Evolutionary conservation across 2,888 invertebrate species (phyloP), one percentile per base, ranked within the genome.

Genomic region (Melinaea menophilus): DNA sequence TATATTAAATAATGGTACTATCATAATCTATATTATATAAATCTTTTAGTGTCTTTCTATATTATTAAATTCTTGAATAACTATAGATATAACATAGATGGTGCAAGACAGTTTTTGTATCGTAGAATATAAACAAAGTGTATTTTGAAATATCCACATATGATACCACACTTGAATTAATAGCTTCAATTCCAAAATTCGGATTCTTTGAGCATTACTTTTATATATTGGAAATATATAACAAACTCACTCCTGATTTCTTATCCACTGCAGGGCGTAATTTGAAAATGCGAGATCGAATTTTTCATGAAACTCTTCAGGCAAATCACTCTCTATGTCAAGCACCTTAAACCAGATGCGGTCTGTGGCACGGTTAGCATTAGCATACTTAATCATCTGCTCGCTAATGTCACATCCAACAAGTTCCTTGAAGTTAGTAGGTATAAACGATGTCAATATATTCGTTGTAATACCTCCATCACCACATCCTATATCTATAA

Each of bases 201-300:
- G 22, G 22, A 37, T 37, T 37, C 7, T 37, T 5, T 37, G 2
- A 4, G 2, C 4, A 37, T 4, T 35, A 35, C 4, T 0, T 37
- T 7, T 5, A 5, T 5, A 37, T 22, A 4, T 37, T 22, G 22
- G 22, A 4, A 37, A 37, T 5, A 4, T 37, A 37, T 2, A 12
- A 34, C 11, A 59, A 59, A 70, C 91, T 86, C 87, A 95, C 94
- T 92, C 91, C 79, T 94, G 94, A 75, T 95, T 92, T 71, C 92
- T 92, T 45, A 96, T 93, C 96, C 96, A 96, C 75, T 96, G 95
- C 3, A 96, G 85, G 67, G 95, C 93, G 78, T 95, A 95, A 78
- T 96, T 95, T 0, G 96, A 96, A 60, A 95, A 93, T 0, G 93
- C 92, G 75, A 95, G 94, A 75, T 94, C 92, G 74, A 94, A 96